Conservation (phyloP, 2,888 invertebrate genomes). For the Eudasyphora cyanicolor region DNA sequence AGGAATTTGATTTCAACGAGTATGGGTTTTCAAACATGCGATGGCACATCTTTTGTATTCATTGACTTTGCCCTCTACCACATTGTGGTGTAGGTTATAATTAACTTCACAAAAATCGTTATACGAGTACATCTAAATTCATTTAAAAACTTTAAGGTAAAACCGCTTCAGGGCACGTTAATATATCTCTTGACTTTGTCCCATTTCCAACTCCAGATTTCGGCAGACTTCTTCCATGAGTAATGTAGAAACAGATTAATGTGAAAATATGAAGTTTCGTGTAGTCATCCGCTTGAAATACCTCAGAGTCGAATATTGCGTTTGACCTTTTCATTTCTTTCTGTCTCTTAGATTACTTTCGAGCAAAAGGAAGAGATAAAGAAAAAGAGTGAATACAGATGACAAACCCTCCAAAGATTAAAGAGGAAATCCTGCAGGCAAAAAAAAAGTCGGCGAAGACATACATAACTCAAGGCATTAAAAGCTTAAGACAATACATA, state of each 20-base stretch:
- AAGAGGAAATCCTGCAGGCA: slow-evolving; percentile 3
- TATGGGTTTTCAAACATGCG: too few relatives aligned
- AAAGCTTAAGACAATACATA: slow-evolving; percentile 31
- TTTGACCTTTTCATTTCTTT: slow-evolving; percentile 47
- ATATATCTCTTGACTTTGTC: too few relatives aligned
- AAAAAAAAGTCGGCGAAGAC: slow-evolving; percentile 43
- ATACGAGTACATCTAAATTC: not conserved
- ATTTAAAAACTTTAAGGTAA: not conserved
- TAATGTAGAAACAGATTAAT: too few relatives aligned
- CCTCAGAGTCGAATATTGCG: slow-evolving; percentile 16
- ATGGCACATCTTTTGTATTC: too few relatives aligned
- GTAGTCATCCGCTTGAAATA: slow-evolving; percentile 47
- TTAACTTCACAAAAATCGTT: too few relatives aligned
- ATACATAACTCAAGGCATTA: slow-evolving; percentile 51
- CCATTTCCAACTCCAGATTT: too few relatives aligned
- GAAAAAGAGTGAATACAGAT: not conserved
- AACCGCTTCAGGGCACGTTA: not conserved
- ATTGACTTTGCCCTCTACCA: too few relatives aligned
- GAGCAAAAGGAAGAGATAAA: slow-evolving; percentile 6
- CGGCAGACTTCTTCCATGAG: too few relatives aligned
- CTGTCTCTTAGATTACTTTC: slow-evolving; percentile 31
- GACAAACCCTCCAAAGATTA: too few relatives aligned
- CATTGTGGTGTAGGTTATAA: too few relatives aligned
- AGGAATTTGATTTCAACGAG: too few relatives aligned
- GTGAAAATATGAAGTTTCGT: not conserved